Evolutionary conservation across 2,888 invertebrate genomes (phyloP).

Genomic region (Lepidochrysops patricia): DNA sequence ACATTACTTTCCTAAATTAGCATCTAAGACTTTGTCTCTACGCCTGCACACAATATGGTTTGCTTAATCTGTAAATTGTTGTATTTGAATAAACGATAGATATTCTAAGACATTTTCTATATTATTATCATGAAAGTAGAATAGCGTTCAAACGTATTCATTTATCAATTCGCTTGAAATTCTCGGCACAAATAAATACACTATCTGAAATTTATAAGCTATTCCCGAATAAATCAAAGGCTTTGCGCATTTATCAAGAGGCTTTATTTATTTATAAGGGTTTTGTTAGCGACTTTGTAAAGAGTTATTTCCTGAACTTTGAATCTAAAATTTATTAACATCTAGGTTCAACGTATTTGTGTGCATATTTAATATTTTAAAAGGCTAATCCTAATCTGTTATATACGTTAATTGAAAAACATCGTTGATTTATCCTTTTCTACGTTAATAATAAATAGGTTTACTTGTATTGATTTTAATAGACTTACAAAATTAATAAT

Average conservation of each 20-base stretch:
- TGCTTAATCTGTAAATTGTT: too few species aligned
- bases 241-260: slow-evolving; percentile 44
- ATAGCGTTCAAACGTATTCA: slow-evolving; percentile 31
- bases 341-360: background rate
- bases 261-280: slow-evolving; percentile 26
- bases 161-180: slow-evolving; percentile 50
- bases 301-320: slow-evolving; percentile 10
- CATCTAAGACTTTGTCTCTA: too few species aligned
- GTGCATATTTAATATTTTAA: background rate
- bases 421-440: too few species aligned
- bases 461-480: too few species aligned
- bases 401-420: background rate
- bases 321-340: slow-evolving; percentile 1
- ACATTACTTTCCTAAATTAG: too few species aligned
- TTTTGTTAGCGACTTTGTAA: slow-evolving; percentile 16
- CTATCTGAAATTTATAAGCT: slow-evolving; percentile 38
- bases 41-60: too few species aligned
- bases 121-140: slow-evolving; percentile 28
- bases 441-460: too few species aligned
- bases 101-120: slow-evolving; percentile 3
- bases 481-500: background rate
- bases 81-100: background rate
- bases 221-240: slow-evolving; percentile 43
- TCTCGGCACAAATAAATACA: slow-evolving; percentile 51
- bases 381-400: background rate